Evolutionary conservation across 2,888 invertebrate species (phyloP).

Genomic region (Lymantria dispar): DNA sequence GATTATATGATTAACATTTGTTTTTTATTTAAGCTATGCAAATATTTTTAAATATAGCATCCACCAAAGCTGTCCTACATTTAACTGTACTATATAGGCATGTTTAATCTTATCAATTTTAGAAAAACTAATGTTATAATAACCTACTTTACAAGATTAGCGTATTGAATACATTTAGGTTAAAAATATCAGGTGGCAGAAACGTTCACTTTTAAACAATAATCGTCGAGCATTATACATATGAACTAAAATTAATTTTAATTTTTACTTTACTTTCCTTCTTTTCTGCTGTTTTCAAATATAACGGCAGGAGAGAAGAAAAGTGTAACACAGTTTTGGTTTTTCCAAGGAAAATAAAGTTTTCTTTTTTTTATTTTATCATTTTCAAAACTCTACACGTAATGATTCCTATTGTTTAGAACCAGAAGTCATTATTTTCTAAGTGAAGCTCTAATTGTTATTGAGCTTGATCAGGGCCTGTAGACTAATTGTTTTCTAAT

Average conservation of each 20-base stretch:
- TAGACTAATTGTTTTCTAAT: conserved; percentile 47
- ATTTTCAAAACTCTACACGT: no score
- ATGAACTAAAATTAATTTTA: no score
- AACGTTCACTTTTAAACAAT: neutral
- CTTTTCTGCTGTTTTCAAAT: no score
- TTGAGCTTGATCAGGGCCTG: conserved; percentile 46
- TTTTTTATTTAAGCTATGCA: no score
- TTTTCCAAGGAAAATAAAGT: no score
- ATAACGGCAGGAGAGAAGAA: no score
- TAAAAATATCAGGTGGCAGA: conserved; percentile 7
- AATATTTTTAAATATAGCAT: neutral
- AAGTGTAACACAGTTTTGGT: no score
- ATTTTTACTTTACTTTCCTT: no score
- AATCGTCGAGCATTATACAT: no score
- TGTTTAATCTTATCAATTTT: conserved; percentile 17
- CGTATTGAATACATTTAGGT: conserved; percentile 21
- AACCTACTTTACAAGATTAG: conserved; percentile 23
- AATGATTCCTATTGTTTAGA: conserved; percentile 26
- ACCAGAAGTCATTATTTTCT: conserved; percentile 33
- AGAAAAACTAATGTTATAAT: conserved; percentile 21
- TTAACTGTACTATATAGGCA: neutral
- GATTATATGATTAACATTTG: no score
- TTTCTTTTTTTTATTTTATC: no score
- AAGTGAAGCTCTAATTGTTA: conserved; percentile 44
- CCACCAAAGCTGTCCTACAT: neutral